phyloP scores from a whole-genome alignment of 2,113 vertebrate species.

The Vicugna pacos region DNA sequence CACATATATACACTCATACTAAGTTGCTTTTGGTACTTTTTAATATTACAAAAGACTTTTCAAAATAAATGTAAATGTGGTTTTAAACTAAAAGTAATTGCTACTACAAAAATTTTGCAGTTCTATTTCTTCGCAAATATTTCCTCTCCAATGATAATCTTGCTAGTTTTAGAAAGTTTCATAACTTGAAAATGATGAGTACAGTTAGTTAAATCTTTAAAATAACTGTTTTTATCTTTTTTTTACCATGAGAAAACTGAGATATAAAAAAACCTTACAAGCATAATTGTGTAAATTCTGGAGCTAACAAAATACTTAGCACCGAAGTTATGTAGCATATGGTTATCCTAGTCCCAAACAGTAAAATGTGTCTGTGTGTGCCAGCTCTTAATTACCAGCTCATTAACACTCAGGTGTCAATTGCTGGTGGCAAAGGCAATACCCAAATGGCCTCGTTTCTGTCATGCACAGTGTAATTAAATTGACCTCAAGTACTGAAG shows the following conservation, averaged over 20 bases:
- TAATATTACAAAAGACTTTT: neutral
- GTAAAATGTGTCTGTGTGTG: constrained; percentile 87
- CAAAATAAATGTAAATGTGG: neutral
- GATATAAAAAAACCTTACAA: neutral
- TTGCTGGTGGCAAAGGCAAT: constrained; percentile 91
- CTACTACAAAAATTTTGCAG: neutral
- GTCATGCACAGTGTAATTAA: constrained; percentile 91
- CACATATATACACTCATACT: neutral
- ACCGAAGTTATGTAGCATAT: constrained; percentile 89
- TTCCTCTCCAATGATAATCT: constrained; percentile 1
- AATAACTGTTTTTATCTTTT: constrained; percentile 2
- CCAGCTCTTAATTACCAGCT: constrained; percentile 93
- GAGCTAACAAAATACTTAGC: constrained; percentile 85
- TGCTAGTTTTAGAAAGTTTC: constrained; percentile 11
- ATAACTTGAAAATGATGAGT: constrained; percentile 65
- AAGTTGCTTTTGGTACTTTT: neutral
- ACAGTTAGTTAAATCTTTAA: constrained; percentile 16
- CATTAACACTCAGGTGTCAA: constrained; percentile 94
- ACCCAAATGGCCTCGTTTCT: constrained; percentile 89
- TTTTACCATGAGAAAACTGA: neutral
- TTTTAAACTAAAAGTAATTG: neutral
- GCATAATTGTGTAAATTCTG: constrained; percentile 72
- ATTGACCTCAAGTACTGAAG: constrained; percentile 89
- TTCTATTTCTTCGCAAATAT: neutral
- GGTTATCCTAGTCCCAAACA: constrained; percentile 88